Base-by-base conservation (phyloP, 2,888 invertebrate species). In the Caenorhabditis panamensis region DNA sequence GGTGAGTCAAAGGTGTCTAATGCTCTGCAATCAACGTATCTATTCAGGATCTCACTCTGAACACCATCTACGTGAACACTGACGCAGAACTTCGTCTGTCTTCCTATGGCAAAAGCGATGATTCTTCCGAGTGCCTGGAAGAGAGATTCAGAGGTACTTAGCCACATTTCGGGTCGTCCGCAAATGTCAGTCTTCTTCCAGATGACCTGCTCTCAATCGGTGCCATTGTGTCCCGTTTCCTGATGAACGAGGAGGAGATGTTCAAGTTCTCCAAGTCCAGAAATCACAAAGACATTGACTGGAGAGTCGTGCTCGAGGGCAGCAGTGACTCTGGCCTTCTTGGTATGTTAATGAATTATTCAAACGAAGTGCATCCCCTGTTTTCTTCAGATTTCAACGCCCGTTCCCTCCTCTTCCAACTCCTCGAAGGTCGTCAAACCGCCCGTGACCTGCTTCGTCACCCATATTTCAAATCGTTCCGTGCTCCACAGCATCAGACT, bases 241-340 rank as follows among this genome's bases (percentile, higher is more conserved):
- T 81, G 58, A 81, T 81, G 81, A 69, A 81, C 63, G 81, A 81
- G 26, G 76, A 72, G 44, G 81, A 81, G 62, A 81, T 72, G 66
- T 71, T 71, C 61, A 76, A 76, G 66, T 75, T 80, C 36, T 72
- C 72, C 54, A 81, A 81, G 54, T 72, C 63, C 47, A 66, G 68
- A 63, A 81, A 81, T 73, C 72, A 63, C 24, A 81, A 81, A 37
- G 81, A 81, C 44, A 63, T 81, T 20, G 77, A 81, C 41, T 81
- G 81, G 81, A 41, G 81, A 28, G 56, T 67, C 6, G 67, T 81
- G 24, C 59, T 81, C 11, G 77, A 81, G 51, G 81, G 81, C 9
- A 81, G 72, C 68, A 58, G 69, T 22, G 81, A 81, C 54, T 81
- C 81, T 6, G 81, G 81, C 5, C 72, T 81, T 58, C 53, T 81